phyloP scores from a whole-genome alignment of 2,888 invertebrate species.

The Diachrysia chrysitis region DNA sequence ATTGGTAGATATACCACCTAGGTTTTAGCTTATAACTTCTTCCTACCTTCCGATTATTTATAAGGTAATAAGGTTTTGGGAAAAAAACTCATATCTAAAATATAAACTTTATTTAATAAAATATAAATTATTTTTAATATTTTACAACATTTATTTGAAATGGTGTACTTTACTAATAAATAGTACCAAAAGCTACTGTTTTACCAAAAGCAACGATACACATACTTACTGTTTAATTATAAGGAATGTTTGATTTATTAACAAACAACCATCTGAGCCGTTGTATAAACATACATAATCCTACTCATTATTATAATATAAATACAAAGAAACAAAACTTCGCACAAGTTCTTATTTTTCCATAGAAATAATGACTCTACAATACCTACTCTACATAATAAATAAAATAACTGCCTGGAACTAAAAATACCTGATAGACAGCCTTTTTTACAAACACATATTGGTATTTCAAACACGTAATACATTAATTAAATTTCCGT shows the following conservation, averaged over 20 bases:
- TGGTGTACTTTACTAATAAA: slow-evolving; percentile 14
- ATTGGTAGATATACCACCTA: background rate
- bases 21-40: too few species aligned
- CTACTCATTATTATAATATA: background rate
- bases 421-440: slow-evolving; percentile 2
- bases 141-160: slow-evolving; percentile 13
- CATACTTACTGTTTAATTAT: background rate
- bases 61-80: background rate
- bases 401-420: background rate
- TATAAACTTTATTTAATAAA: slow-evolving; percentile 50
- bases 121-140: slow-evolving; percentile 33
- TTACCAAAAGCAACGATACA: slow-evolving; percentile 10
- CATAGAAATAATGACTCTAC: background rate
- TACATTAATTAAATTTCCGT: background rate
- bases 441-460: background rate
- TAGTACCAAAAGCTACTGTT: background rate
- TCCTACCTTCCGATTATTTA: background rate
- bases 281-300: background rate
- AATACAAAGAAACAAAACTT: too few species aligned
- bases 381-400: background rate
- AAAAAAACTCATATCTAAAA: slow-evolving; percentile 22
- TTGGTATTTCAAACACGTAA: background rate
- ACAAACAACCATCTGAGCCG: background rate
- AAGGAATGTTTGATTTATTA: background rate
- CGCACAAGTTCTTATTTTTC: background rate